phyloP scores from a whole-genome alignment of 2,888 invertebrate species.

The Macaria notata region DNA sequence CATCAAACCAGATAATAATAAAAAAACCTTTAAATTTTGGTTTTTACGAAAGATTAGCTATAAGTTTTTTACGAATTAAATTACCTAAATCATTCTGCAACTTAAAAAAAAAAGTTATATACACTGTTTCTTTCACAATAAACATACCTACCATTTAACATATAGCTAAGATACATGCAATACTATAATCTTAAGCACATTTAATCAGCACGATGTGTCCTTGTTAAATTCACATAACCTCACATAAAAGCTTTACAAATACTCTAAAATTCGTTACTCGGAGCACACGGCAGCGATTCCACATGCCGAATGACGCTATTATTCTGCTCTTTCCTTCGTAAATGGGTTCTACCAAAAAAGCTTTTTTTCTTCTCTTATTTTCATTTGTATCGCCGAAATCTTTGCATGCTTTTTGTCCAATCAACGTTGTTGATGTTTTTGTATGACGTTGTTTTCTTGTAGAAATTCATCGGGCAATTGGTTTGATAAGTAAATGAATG shows the following conservation, averaged over 20 bases:
- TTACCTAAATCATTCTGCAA: no score
- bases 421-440: not conserved
- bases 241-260: constrained; percentile 31
- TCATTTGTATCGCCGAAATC: constrained; percentile 9
- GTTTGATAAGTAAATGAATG: no score
- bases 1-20: not conserved
- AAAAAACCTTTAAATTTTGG: no score
- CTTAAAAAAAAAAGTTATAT: no score
- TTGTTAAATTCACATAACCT: no score
- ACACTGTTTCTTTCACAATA: no score
- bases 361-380: constrained; percentile 6
- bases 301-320: constrained; percentile 41
- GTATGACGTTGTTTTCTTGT: not conserved
- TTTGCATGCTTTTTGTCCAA: constrained; percentile 3
- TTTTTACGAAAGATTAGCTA: no score
- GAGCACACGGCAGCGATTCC: constrained; percentile 39
- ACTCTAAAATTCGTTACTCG: constrained; percentile 34
- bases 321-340: constrained; percentile 37
- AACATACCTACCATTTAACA: no score
- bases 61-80: no score
- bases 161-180: no score
- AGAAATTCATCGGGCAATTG: not conserved
- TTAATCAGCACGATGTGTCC: no score
- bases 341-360: constrained; percentile 20
- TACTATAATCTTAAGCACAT: no score